These are phyloP conservation scores for Conger conger DNA, from an alignment of 2,113 vertebrate genomes.

Conservation along the genomic window DNA sequence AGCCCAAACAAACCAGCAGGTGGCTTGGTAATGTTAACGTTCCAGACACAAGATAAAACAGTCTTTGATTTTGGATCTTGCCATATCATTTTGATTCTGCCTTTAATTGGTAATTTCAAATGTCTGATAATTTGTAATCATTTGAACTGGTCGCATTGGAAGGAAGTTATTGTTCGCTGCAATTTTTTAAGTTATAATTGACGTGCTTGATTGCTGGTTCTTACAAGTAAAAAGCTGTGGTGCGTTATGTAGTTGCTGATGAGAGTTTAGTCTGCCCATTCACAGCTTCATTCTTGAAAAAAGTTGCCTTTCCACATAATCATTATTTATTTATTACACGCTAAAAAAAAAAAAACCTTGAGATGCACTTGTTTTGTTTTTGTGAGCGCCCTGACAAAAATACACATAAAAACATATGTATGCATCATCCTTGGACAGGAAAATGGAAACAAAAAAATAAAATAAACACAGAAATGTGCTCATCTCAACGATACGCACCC, in stretches of 20 bases:
- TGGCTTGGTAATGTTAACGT: not conserved
- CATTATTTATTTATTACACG: not conserved
- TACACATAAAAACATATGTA: too few species aligned
- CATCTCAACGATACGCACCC: too few species aligned
- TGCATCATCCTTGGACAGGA: too few species aligned
- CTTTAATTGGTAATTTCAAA: not conserved
- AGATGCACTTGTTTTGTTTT: too few species aligned
- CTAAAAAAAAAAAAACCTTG: too few species aligned
- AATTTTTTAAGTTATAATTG: not conserved
- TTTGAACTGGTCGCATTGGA: not conserved
- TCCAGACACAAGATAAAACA: not conserved
- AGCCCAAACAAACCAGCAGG: not conserved
- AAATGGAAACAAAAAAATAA: too few species aligned
- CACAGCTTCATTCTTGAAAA: not conserved
- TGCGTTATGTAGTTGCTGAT: not conserved
- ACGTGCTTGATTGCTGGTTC: not conserved
- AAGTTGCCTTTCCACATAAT: constrained; percentile 18
- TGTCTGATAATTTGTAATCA: not conserved
- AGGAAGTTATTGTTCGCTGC: not conserved
- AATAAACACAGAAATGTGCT: too few species aligned
- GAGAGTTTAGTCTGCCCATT: not conserved
- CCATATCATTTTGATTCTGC: not conserved
- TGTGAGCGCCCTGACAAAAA: too few species aligned
- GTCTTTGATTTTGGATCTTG: not conserved
- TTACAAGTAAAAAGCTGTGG: not conserved